phyloP scores from a whole-genome alignment of 1,140 invertebrate genomes.

The Marisa cornuarietis region DNA sequence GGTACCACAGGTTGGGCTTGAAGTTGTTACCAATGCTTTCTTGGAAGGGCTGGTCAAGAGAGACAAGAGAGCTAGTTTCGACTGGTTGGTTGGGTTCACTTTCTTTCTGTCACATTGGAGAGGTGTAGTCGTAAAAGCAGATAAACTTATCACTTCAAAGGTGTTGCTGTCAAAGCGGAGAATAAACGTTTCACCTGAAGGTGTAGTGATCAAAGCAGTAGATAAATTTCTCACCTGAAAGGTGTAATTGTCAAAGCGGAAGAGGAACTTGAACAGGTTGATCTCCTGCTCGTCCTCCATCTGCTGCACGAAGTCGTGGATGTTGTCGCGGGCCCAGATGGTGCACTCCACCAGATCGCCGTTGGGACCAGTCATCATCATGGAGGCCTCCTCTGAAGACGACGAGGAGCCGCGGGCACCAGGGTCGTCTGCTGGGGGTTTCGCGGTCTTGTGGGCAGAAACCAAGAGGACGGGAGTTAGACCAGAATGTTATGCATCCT shows the following conservation, averaged over 20 bases:
- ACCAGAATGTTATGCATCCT: not conserved
- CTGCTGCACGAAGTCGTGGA: slow-evolving; percentile 19
- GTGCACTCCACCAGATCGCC: not conserved
- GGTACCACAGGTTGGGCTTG: slow-evolving; percentile 56
- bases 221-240: not conserved
- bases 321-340: slow-evolving; percentile 11
- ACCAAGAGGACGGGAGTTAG: not conserved
- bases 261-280: slow-evolving; percentile 38
- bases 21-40: slow-evolving; percentile 41
- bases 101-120: not conserved
- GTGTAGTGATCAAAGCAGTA: not conserved
- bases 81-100: no score
- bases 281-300: slow-evolving; percentile 28
- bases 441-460: not conserved
- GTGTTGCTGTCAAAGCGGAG: no score
- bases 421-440: not conserved
- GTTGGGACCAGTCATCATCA: not conserved
- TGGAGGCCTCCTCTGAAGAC: not conserved
- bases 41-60: slow-evolving; percentile 30
- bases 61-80: slow-evolving; percentile 20
- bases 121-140: not conserved
- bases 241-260: slow-evolving; percentile 24
- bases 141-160: not conserved
- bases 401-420: not conserved
- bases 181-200: not conserved